phyloP scores from a whole-genome alignment of 2,888 invertebrate genomes.

The Drosophila lacicola region DNA sequence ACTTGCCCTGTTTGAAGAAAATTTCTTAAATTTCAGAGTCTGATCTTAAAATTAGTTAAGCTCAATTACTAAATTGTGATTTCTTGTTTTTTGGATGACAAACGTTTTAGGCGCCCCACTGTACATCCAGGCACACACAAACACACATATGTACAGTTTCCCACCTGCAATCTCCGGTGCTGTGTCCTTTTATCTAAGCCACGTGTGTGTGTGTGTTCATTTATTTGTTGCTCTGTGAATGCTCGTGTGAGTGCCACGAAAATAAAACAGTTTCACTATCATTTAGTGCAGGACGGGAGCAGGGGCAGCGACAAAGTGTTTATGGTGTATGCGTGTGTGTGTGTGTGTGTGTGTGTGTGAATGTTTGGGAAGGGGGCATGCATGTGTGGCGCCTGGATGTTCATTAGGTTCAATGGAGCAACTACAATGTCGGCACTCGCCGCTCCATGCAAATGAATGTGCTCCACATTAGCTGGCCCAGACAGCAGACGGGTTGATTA shows the following conservation, averaged over 20 bases:
- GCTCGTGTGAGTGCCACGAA: constrained; percentile 36
- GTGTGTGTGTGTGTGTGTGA: no score
- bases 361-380: background rate
- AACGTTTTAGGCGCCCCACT: constrained; percentile 6
- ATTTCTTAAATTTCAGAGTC: no score
- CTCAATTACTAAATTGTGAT: background rate
- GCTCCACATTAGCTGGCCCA: constrained; percentile 30
- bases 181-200: constrained; percentile 23
- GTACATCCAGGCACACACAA: constrained; percentile 15
- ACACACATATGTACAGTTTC: constrained; percentile 18
- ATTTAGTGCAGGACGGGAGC: constrained; percentile 43
- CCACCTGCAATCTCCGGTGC: constrained; percentile 53
- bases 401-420: constrained; percentile 57
- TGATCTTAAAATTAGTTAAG: no score
- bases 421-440: constrained; percentile 32
- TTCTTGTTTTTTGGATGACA: background rate
- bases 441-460: constrained; percentile 53
- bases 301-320: constrained; percentile 42
- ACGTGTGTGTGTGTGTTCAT: constrained; percentile 6
- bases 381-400: constrained; percentile 3
- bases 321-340: background rate
- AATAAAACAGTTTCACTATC: constrained; percentile 64
- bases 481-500: background rate
- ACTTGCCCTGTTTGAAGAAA: no score
- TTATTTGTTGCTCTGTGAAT: constrained; percentile 29